Base-by-base conservation (phyloP, 2,113 vertebrate genomes). In the Siniperca chuatsi region DNA sequence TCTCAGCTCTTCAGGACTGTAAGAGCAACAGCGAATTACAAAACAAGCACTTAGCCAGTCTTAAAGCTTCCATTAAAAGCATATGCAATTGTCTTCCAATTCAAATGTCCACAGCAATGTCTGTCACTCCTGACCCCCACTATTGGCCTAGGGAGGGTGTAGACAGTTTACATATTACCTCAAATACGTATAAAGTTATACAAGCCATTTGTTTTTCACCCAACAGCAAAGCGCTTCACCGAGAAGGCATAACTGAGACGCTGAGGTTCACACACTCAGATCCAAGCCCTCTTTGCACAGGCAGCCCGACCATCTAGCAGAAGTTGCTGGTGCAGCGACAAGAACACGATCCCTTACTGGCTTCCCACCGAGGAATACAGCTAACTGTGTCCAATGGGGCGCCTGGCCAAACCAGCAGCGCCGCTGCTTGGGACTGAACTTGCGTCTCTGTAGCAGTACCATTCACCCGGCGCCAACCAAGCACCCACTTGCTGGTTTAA, bases 311-410 rank as follows among this genome's bases (percentile, higher is more conserved):
- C 54, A 74, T 83, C 66, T 20, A 54, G 71, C 20, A 9, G 25
- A 80, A 54, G 79, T 58, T 79, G 65, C 80, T 35, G 55, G 79
- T 81, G 79, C 78, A 76, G 62, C 35, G 70, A 87, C 79, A 87
- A 89, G 86, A 87, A 91, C 87, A 87, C 73, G 72, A 89, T 91
- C 87, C 78, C 70, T 84, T 8, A 25, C 78, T 89, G 92, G 90
- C 88, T 23, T 67, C 58, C 68, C 50, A 82, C 52, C 68, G n/a
- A 86, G 68, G 69, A 82, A 4, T 55, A 68, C 82, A 74, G 79
- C 89, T 87, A 92, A 82, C 62, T 82, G 87, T 86, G 75, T 81
- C 65, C 50, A 50, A 52, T 42, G 37, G 66, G 66, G 80, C 57
- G 50, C 68, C 37, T 1, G 20, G 71, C 88, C 86, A 84, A 87